Evolutionary conservation across 2,888 invertebrate species (phyloP), one percentile per base, ranked within the genome.

Genomic region (Linnaemya tessellans): DNA sequence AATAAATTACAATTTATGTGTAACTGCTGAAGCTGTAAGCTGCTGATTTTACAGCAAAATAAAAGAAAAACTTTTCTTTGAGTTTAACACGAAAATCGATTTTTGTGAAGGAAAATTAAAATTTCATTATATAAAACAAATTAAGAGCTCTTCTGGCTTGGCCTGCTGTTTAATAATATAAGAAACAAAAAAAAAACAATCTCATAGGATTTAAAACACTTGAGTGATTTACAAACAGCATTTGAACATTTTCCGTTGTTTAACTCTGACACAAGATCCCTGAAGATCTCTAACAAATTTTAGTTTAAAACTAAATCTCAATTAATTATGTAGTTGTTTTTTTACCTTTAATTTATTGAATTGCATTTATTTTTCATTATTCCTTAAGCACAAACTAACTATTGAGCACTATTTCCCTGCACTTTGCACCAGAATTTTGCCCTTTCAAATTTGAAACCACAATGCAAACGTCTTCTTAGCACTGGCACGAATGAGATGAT

Each of bases 1-100:
- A 91, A 91, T 91, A 91, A 91, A 91, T 91, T 90, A 91, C 91
- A 91, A 91, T 87, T 85, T 85, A 85, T 90, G 90, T 90, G 87
- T 87, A 84, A 87, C 87, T 84, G 87, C 84, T 87, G 86, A 86
- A 82, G 82, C 86, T 81, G 82, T 84, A 81, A 77, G 82, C 64
- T 77, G 70, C 70, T 78, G 82, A 81, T 80, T 85, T 85, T 82
- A 85, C 79, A 82, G 81, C 79, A 58, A 78, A 77, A 77, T 77
- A 65, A 84, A 67, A 79, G 58, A 30, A 82, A 78, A 83, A 81
- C 54, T 77, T 80, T 84, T 71, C 22, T 51, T 64, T 43, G 68
- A 84, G 75, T 81, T 85, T 38, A 70, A 81, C 70, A 80, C 65
- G 58, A 87, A 86, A 87, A 87, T 87, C 87, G 86, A 87, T 87